These are phyloP conservation scores for Strigops habroptila DNA, from an alignment of 2,113 vertebrate species.

Conservation along the genomic window DNA sequence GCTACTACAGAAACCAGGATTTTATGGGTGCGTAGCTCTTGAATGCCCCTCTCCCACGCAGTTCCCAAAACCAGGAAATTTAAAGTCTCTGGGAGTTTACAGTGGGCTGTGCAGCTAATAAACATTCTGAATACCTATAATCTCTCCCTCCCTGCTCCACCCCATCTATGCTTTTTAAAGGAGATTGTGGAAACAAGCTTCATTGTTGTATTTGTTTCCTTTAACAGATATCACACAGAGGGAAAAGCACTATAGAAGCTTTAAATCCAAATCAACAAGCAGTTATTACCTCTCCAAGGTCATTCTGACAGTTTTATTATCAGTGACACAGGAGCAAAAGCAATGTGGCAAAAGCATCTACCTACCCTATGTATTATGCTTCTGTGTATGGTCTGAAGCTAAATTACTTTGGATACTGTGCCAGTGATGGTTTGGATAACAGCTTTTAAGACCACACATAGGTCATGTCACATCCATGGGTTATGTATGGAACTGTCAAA, in stretches of 20 bases:
- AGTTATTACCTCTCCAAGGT: conserved; percentile 50
- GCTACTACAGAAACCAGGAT: neutral
- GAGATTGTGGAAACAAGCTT: neutral
- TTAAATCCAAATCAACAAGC: conserved; percentile 40
- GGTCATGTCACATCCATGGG: neutral
- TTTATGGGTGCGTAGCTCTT: neutral
- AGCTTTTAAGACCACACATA: neutral
- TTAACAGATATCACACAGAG: neutral
- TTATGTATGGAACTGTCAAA: conserved; percentile 30
- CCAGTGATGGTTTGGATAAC: conserved; percentile 14
- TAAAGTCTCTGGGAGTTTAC: neutral
- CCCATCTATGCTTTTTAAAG: neutral
- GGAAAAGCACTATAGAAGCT: neutral
- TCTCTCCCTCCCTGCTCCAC: rapidly evolving
- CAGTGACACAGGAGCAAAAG: conserved; percentile 17
- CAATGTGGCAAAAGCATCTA: conserved; percentile 1
- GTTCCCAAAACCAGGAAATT: neutral
- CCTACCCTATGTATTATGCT: neutral
- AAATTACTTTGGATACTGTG: conserved; percentile 30
- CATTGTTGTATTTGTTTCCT: neutral
- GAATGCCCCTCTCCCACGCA: neutral
- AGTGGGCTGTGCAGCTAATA: neutral
- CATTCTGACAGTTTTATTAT: conserved; percentile 27
- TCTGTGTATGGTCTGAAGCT: neutral
- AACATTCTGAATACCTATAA: neutral